Evolutionary conservation across 2,113 vertebrate species (phyloP).

Genomic region (Furnarius figulus): DNA sequence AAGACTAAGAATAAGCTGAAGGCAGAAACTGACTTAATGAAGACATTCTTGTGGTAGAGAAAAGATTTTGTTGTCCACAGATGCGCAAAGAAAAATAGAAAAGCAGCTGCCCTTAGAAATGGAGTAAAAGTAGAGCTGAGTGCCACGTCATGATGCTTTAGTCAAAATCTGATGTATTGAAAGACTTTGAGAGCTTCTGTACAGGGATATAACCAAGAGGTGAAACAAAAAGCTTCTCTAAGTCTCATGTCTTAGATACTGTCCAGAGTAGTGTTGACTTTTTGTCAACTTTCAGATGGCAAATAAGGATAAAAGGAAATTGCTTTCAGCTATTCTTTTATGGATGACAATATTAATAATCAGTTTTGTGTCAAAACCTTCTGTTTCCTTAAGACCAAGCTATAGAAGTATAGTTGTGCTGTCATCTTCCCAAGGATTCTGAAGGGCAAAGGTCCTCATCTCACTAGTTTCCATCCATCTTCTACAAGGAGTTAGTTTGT

Average conservation of each 20-base stretch:
- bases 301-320: neutral
- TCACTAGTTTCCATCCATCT: neutral
- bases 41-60: conserved; percentile 54
- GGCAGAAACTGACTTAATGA: conserved; percentile 62
- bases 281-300: neutral
- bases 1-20: conserved; percentile 58
- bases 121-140: conserved; percentile 30
- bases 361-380: neutral
- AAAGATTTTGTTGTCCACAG: conserved; percentile 65
- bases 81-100: conserved; percentile 62
- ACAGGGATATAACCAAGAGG: neutral
- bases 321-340: neutral
- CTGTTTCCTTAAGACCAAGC: neutral
- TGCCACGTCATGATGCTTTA: conserved; percentile 29
- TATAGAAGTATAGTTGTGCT: neutral
- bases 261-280: neutral
- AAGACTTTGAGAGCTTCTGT: neutral
- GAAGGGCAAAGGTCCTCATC: neutral
- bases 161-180: conserved; percentile 14
- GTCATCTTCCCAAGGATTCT: neutral
- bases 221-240: neutral
- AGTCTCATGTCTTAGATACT: neutral
- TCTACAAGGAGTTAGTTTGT: neutral
- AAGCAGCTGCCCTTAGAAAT: conserved; percentile 65
- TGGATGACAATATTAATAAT: neutral